A percentile compares a stretch with the other conserved stretches of the same genome.
Conservation (phyloP, 2,797 vertebrate genomes). For the Yasuhikotakia modesta region DNA sequence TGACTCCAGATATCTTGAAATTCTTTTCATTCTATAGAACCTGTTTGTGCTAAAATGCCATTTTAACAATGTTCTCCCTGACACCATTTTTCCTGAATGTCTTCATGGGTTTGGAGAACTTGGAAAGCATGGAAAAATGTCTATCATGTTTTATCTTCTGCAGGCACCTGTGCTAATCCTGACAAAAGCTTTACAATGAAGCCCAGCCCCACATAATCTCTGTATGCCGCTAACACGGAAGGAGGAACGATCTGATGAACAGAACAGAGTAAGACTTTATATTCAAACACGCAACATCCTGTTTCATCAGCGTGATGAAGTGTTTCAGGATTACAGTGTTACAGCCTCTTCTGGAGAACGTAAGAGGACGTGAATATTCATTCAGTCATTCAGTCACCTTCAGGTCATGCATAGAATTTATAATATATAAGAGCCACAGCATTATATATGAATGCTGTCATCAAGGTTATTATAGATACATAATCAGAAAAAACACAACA, state of each 20-base stretch:
- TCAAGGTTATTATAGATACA: neutral
- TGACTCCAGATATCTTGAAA: too few species aligned
- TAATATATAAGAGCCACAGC: neutral
- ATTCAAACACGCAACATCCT: neutral
- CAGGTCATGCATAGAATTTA: neutral
- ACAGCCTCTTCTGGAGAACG: neutral
- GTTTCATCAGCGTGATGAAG: conserved; percentile 3
- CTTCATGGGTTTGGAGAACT: conserved; percentile 12
- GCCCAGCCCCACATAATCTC: conserved; percentile 18
- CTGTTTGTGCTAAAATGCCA: neutral
- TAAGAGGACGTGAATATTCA: neutral
- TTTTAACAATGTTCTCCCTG: neutral
- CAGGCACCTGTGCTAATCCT: conserved; percentile 19
- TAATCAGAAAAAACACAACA: too few species aligned
- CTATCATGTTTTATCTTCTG: conserved; percentile 37
- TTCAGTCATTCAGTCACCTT: neutral
- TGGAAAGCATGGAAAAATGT: conserved; percentile 2
- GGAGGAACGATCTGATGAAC: conserved; percentile 7
- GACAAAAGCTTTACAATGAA: conserved; percentile 7
- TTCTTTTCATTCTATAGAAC: neutral
- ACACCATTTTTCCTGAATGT: neutral
- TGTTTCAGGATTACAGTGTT: neutral
- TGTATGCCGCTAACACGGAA: conserved; percentile 1
- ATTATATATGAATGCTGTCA: neutral
- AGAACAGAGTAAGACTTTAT: conserved; percentile 34